Evolutionary conservation across 2,113 vertebrate genomes (phyloP).

Genomic region (Ammodramus savannarum): DNA sequence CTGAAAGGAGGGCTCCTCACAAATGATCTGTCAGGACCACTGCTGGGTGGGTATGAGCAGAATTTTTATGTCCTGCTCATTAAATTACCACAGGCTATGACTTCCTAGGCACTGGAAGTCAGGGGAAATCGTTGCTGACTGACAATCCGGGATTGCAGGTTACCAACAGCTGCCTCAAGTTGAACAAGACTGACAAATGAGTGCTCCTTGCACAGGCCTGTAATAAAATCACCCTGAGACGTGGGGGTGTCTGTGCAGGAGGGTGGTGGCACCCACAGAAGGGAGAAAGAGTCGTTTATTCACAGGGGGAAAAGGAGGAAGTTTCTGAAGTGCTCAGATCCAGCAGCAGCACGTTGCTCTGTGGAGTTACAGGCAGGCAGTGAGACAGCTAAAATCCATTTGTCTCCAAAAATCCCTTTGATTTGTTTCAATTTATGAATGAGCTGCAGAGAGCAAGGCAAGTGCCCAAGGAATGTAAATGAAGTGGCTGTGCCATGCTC

Average conservation of each 20-base stretch:
- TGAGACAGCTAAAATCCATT: slow-evolving; percentile 12
- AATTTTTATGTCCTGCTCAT: slow-evolving; percentile 73
- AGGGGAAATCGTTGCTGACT: slow-evolving; percentile 36
- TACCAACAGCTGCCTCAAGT: slow-evolving; percentile 43
- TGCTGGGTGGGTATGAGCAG: slow-evolving; percentile 55
- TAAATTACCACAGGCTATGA: slow-evolving; percentile 63
- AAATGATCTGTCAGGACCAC: slow-evolving; percentile 56
- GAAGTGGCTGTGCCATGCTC: slow-evolving; percentile 24
- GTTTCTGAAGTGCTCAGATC: neutral
- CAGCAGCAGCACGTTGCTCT: neutral
- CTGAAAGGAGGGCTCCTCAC: slow-evolving; percentile 47
- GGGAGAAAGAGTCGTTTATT: neutral
- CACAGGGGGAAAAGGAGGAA: neutral
- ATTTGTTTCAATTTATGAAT: slow-evolving; percentile 22
- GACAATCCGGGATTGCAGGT: slow-evolving; percentile 38
- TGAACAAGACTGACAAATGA: slow-evolving; percentile 21
- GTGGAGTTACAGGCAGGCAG: neutral
- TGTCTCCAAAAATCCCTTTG: slow-evolving; percentile 29
- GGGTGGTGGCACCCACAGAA: neutral
- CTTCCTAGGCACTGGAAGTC: slow-evolving; percentile 60
- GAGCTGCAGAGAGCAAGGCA: slow-evolving; percentile 17
- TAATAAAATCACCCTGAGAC: neutral
- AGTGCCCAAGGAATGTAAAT: slow-evolving; percentile 37
- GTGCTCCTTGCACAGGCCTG: neutral
- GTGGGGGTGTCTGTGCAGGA: neutral